Evolutionary conservation across 2,888 invertebrate species (phyloP), one percentile per base, ranked within the genome.

Genomic region (Eumacrocentrus americanus): DNA sequence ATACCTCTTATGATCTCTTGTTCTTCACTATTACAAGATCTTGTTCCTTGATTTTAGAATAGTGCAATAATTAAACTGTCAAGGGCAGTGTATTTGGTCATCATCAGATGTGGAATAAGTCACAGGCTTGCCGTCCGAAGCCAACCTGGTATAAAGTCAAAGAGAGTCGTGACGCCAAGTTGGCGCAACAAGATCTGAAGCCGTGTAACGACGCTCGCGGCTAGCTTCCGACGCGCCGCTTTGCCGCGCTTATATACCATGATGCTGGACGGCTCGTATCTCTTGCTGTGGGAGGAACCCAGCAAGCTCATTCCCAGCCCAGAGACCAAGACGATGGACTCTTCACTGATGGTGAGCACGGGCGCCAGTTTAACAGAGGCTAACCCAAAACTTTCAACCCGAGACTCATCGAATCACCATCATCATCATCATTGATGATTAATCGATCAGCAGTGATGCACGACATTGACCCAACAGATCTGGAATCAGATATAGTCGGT

Each of bases 301-400:
- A 68, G 70, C 72, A 71, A 70, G 71, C 74, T 74, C 73, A 77
- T 79, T 79, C 79, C 79, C 79, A 79, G 75, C 76, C 66, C 48
- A 57, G 48, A 12, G n/a, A n/a, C 20, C 50, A 25, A 44, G 58
- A 51, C 37, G 56, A 51, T n/a, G n/a, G n/a, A 57, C 56, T 50
- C 60, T n/a, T 12, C 50, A 22, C 29, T 38, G 37, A 20, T 52
- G 25, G 23, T 40, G 40, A 22, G n/a, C 25, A 48, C 34, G 25
- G 40, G 23, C 51, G 11, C 52, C 37, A 7, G 20, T 35, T 9
- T 7, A 9, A 5, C 51, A 4, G 5, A 11, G 25, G 14, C 16
- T 40, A 16, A 53, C 25, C 25, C 53, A 23, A 53, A 23, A 46
- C n/a, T n/a, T 42, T 42, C 3, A 42, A 42, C 20, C 20, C 18